A percentile compares a stretch with the other conserved stretches of the same genome.
Conservation (phyloP, 2,888 invertebrate species). For the Erebia aethiops region DNA sequence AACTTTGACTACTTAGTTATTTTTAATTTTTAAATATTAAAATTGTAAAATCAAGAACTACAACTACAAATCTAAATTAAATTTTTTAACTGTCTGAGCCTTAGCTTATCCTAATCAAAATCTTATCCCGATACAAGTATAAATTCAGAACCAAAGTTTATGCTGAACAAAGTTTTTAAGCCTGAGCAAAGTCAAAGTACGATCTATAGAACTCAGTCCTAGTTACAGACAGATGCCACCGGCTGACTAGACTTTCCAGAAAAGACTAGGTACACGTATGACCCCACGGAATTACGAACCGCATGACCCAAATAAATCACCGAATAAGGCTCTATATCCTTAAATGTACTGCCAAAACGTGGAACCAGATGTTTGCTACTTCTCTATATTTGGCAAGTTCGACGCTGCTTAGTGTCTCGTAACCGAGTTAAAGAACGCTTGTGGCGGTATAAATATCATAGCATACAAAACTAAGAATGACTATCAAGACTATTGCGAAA, state of each 20-base stretch:
- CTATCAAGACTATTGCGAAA: not conserved
- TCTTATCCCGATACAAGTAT: too few relatives aligned
- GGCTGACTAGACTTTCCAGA: not conserved
- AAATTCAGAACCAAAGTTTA: too few relatives aligned
- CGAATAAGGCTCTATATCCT: not conserved
- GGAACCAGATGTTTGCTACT: not conserved
- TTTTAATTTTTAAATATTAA: too few relatives aligned
- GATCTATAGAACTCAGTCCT: too few relatives aligned
- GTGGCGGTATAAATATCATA: not conserved
- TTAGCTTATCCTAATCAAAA: too few relatives aligned
- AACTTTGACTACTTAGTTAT: too few relatives aligned
- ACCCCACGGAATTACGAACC: too few relatives aligned
- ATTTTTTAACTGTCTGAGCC: too few relatives aligned
- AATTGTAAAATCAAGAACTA: too few relatives aligned
- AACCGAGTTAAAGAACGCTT: constrained; percentile 14
- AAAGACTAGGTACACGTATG: not conserved
- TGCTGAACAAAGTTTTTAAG: too few relatives aligned
- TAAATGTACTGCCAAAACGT: constrained; percentile 5
- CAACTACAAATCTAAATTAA: too few relatives aligned
- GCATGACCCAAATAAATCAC: not conserved
- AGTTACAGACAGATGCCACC: not conserved
- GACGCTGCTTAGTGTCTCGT: constrained; percentile 2
- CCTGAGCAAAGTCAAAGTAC: not conserved
- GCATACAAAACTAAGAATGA: too few relatives aligned
- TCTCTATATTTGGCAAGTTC: constrained; percentile 11